Base-by-base conservation (phyloP, 2,797 vertebrate genomes). In the Sarcoramphus papa region DNA sequence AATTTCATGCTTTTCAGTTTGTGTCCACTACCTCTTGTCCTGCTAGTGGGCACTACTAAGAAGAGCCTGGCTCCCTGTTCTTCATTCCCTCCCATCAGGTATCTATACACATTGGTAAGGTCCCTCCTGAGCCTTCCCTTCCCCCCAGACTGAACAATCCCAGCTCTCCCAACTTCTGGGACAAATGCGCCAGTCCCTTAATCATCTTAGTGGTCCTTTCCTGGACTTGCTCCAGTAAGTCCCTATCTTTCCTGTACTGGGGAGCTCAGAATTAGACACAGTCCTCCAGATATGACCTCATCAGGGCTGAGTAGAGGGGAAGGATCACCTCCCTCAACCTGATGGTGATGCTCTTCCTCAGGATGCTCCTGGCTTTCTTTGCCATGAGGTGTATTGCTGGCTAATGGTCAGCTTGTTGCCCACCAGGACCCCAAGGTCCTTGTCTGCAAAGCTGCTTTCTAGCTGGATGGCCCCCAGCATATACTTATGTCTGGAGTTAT, bases 81-180 rank as follows among this genome's bases (percentile, higher is more conserved):
- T 8, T 37, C 33, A 41, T 10, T 43, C 15, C 27, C 37, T 80
- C 18, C 16, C 35, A 21, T 4, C 0, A 2, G 4, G 4, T n/a
- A 43, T 20, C 27, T 35, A 59, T 53, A 67, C 4, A 25, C 14
- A 30, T 25, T 22, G 18, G 10, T 48, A 41, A 31, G 24, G 68
- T 60, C 9, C 47, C 21, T 21, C 24, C 47, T 10, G 11, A 74
- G 24, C n/a, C n/a, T 47, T 41, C 41, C n/a, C n/a, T 54, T 70
- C 19, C 1, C 9, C 4, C 4, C 19, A 45, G 43, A 25, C 13
- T n/a, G 24, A 81, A 35, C n/a, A 35, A 25, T n/a, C 33, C 11
- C 45, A 67, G 33, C 28, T 21, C 69, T 53, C 69, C 8, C 53
- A 67, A 5, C 23, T 45, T 51, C 48, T 7, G 4, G 5, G 8